Percentiles rank a stretch among this genome's conserved stretches.
phyloP scores from a whole-genome alignment of 2,888 invertebrate genomes.

The Calephelis perditalis region DNA sequence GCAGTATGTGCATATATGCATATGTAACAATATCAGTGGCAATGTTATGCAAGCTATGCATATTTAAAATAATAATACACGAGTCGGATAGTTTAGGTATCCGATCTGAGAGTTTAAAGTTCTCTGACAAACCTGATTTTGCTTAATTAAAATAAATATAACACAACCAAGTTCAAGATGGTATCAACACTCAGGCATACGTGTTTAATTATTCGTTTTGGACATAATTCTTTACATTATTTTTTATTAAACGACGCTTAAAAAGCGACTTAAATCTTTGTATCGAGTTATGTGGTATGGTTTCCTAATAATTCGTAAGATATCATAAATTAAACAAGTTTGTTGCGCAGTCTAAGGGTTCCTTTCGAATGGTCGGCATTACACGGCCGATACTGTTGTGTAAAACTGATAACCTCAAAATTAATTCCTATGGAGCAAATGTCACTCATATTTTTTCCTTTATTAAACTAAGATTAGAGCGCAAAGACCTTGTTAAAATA shows the following conservation, averaged over 20 bases:
- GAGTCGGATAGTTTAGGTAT: background rate
- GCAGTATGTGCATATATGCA: background rate
- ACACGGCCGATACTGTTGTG: constrained; percentile 1
- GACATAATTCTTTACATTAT: too few relatives aligned
- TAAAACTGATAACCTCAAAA: constrained; percentile 9
- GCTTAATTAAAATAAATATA: too few relatives aligned
- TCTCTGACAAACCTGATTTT: background rate
- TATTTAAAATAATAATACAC: background rate
- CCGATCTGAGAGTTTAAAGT: background rate
- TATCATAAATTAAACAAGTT: constrained; percentile 15
- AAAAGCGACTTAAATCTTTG: background rate
- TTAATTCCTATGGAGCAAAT: background rate
- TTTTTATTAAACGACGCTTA: too few relatives aligned
- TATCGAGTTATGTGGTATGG: constrained; percentile 3
- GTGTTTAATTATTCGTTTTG: too few relatives aligned
- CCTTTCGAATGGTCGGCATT: constrained; percentile 19
- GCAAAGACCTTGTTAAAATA: constrained; percentile 46
- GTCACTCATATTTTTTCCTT: background rate
- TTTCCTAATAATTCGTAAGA: constrained; percentile 11
- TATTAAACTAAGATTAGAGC: background rate
- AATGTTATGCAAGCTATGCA: background rate
- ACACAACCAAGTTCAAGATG: too few relatives aligned
- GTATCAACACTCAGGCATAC: too few relatives aligned
- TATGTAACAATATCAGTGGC: background rate
- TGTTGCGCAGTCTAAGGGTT: constrained; percentile 16